Evolutionary conservation across 2,113 vertebrate species (phyloP).

Genomic region (Anguilla rostrata): DNA sequence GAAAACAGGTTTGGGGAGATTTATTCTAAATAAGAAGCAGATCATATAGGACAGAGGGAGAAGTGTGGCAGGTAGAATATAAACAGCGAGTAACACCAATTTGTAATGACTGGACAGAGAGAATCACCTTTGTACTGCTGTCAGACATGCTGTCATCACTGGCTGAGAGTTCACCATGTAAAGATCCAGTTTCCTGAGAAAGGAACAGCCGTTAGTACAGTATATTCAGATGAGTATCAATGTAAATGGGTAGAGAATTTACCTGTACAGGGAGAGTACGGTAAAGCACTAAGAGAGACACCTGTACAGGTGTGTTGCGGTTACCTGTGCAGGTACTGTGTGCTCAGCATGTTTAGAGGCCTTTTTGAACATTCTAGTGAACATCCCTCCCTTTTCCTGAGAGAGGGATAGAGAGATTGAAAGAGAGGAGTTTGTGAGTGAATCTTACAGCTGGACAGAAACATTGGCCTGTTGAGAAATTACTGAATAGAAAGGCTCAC

Average conservation of each 20-base stretch:
- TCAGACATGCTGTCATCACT: slow-evolving; percentile 33
- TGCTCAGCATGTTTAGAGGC: slow-evolving; percentile 41
- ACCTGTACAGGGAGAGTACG: neutral
- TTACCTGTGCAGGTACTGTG: neutral
- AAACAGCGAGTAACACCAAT: neutral
- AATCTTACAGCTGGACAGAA: neutral
- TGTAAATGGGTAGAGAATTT: neutral
- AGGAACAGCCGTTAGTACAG: neutral
- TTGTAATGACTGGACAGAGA: neutral
- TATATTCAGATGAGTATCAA: neutral
- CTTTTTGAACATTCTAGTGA: slow-evolving; percentile 48
- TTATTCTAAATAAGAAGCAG: slow-evolving; percentile 24
- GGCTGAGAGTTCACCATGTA: slow-evolving; percentile 9
- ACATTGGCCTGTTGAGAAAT: neutral
- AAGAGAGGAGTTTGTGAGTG: neutral
- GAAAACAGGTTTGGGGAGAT: no score
- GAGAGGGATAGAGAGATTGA: neutral
- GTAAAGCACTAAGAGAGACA: neutral
- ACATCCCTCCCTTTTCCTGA: slow-evolving; percentile 41
- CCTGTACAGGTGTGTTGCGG: neutral
- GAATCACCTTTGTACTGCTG: slow-evolving; percentile 16
- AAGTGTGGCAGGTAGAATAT: neutral
- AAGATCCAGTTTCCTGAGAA: neutral
- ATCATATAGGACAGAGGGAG: neutral
- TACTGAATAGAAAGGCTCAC: neutral